Base-by-base conservation (phyloP, 2,113 vertebrate species). In the Phycodurus eques region DNA sequence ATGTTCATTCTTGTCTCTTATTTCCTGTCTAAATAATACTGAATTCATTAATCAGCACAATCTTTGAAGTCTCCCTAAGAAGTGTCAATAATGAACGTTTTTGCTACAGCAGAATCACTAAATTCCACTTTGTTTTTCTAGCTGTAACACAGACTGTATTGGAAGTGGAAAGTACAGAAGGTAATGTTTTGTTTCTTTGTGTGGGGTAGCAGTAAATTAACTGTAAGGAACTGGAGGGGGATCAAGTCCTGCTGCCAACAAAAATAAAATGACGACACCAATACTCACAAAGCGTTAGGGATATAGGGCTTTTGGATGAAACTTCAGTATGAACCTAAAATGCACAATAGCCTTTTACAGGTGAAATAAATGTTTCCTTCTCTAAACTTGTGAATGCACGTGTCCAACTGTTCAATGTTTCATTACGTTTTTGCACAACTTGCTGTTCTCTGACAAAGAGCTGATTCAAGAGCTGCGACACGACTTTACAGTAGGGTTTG, bases 121-220 rank as follows among this genome's bases (percentile, higher is more conserved):
- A 74, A 35, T 0, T 56, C 56, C 43, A 19, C 17, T 64, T 2
- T 73, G 35, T 84, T 12, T 79, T 51, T 81, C 60, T 61, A 92
- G 90, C 77, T 72, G 89, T 74, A 51, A 66, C 81, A 10, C 87
- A 84, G 46, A 88, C 88, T 0, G 68, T 83, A 27, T 19, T 92
- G 74, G 88, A 92, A 4, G 75, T 56, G 3, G 83, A 88, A 59
- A 60, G 11, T 17, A 84, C 89, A 27, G 84, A 88, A 77, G 88
- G 93, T 93, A 81, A 19, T 0, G 8, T 42, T 59, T 57, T 14
- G 5, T 72, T 51, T 68, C 35, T 31, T 20, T 43, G 33, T 64
- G n/a, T 64, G 19, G n/a, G 11, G 22, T 59, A 9, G n/a, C 3
- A 3, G 3, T 6, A 0, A 2, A 11, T 31, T 31, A 13, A 12